A percentile compares a stretch with the other conserved stretches of the same genome.
These are phyloP conservation scores for Aldabrachelys gigantea DNA, from an alignment of 2,113 vertebrate species.

Conservation along the genomic window DNA sequence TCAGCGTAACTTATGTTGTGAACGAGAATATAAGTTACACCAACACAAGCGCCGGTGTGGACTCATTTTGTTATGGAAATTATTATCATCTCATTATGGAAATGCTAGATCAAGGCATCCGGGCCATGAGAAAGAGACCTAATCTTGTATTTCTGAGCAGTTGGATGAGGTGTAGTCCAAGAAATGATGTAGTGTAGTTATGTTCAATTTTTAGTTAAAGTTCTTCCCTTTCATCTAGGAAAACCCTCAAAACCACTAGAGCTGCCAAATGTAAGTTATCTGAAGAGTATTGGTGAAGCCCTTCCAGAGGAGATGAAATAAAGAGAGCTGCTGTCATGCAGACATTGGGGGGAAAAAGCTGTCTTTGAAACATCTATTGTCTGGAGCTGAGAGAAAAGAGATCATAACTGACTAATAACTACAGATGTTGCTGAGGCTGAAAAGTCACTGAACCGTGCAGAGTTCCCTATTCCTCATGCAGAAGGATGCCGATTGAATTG, in stretches of 20 bases:
- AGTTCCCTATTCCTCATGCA: neutral
- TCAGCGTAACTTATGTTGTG: no score
- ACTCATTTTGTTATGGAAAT: no score
- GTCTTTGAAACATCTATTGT: constrained; percentile 14
- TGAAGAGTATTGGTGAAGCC: neutral
- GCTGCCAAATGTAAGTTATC: neutral
- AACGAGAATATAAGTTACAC: no score
- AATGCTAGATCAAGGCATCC: neutral
- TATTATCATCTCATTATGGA: neutral
- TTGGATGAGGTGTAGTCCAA: neutral
- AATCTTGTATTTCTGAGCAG: constrained; percentile 10
- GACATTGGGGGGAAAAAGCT: neutral
- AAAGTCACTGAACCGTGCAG: constrained; percentile 1
- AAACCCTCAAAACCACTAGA: neutral
- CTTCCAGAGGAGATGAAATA: constrained; percentile 5
- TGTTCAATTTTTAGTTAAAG: neutral
- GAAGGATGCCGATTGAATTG: constrained; percentile 29
- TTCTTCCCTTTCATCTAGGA: neutral
- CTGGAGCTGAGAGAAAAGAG: constrained; percentile 6
- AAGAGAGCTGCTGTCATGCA: constrained; percentile 18
- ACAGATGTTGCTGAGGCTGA: constrained; percentile 22
- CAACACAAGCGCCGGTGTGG: no score
- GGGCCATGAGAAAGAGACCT: neutral
- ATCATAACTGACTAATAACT: neutral
- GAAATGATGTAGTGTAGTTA: neutral